Evolutionary conservation across 53 echinoderm and acorn worm genomes (phyloP), one percentile per base, ranked within the genome.

Genomic region (Paracentrotus lividus): DNA sequence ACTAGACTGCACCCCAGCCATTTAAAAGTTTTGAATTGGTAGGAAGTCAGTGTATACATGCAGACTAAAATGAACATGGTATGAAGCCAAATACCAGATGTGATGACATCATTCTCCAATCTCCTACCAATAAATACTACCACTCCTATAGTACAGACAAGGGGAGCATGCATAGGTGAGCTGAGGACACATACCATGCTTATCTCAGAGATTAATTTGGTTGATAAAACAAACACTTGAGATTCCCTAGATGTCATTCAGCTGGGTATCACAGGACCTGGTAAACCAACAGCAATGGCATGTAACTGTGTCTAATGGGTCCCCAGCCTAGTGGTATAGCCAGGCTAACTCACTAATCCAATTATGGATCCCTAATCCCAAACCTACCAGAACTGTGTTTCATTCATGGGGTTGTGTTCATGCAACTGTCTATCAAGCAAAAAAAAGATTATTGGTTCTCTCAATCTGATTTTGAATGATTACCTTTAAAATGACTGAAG

Each of bases 151-250:
- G n/a, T n/a, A 4, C 72, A 40, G 72, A 72, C 72, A 47, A 12
- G n/a, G 4, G 47, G 13, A n/a, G n/a, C n/a, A n/a, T n/a, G n/a
- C n/a, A n/a, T n/a, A 49, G 81, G 57, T 87, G 87, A 87, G 5
- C 49, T 81, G 18, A 81, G 81, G 81, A 81, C 81, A 81, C 81
- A 23, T 5, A 10, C 23, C n/a, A 47, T 40, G 81, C 81, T 81
- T 81, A 81, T 81, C 81, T 81, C 81, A n/a, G 26, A 26, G 81
- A 44, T 81, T 81, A 47, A 81, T 81, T 45, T 81, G 24, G 12
- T 47, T 81, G 81, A 81, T 81, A 81, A 81, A 81, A 81, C 81
- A 81, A 81, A 49, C 81, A 81, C 47, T 81, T 81, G 81, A 81
- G 81, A 81, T 5, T 24, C 81, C 40, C 72, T 38, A 21, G 40